These are phyloP conservation scores for Zeugodacus cucurbitae DNA, from an alignment of 1,140 invertebrate genomes.

Conservation along the genomic window DNA sequence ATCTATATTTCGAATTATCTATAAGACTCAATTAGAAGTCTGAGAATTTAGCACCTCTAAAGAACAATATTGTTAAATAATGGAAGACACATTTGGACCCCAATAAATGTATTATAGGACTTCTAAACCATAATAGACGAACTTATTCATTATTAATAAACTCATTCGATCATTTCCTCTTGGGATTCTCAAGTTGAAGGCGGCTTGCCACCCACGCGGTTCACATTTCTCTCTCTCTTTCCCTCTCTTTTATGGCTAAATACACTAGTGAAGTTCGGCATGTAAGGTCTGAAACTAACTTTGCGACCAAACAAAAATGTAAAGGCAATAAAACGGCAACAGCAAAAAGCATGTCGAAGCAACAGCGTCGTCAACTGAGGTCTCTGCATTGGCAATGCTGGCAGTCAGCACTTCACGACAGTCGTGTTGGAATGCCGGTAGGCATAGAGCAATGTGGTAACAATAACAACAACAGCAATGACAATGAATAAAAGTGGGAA, in stretches of 20 bases:
- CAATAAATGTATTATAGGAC: too few relatives aligned
- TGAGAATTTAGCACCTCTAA: too few relatives aligned
- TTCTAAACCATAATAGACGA: too few relatives aligned
- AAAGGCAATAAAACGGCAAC: neutral
- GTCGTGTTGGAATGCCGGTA: conserved; percentile 9
- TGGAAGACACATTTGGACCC: too few relatives aligned
- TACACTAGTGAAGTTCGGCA: neutral
- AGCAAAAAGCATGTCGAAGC: neutral
- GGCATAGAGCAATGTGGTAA: neutral
- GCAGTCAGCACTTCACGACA: neutral
- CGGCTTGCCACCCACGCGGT: neutral
- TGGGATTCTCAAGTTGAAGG: neutral
- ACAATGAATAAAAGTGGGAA: neutral
- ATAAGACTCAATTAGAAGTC: too few relatives aligned
- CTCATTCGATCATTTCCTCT: neutral
- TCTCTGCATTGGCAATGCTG: neutral
- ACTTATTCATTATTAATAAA: too few relatives aligned
- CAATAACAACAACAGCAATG: conserved; percentile 10
- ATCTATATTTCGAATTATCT: too few relatives aligned
- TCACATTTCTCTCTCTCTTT: neutral
- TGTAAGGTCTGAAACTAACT: neutral
- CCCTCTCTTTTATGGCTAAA: neutral
- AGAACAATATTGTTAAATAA: too few relatives aligned
- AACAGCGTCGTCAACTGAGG: neutral
- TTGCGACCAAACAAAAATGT: neutral